phyloP scores from a whole-genome alignment of 2,113 vertebrate genomes.

The Carettochelys insculpta region DNA sequence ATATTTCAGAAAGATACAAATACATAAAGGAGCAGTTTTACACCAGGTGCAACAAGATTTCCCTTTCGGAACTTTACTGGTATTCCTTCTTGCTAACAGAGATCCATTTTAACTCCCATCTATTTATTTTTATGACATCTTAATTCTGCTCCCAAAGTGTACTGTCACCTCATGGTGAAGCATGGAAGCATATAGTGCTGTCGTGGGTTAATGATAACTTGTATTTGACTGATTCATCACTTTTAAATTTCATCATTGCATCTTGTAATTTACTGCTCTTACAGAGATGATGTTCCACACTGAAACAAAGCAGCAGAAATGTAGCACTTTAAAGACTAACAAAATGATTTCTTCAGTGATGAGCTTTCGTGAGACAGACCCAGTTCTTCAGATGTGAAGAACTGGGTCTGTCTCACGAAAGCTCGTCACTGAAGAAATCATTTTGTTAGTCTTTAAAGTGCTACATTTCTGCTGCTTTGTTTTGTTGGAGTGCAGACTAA shows the following conservation, averaged over 20 bases:
- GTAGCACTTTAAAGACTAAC: no score
- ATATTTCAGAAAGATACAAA: slow-evolving; percentile 46
- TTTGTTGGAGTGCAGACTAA: no score
- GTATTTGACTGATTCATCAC: not conserved
- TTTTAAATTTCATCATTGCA: slow-evolving; percentile 9
- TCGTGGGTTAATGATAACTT: not conserved
- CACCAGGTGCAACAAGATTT: slow-evolving; percentile 46
- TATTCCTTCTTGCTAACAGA: not conserved
- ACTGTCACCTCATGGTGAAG: not conserved
- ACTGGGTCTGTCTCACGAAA: no score
- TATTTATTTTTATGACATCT: not conserved
- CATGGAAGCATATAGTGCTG: not conserved
- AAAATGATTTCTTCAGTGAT: no score
- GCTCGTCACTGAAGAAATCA: no score
- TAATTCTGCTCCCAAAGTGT: not conserved
- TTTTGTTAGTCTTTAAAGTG: no score
- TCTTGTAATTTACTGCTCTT: not conserved
- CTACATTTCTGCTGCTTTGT: no score
- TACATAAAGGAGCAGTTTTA: slow-evolving; percentile 15
- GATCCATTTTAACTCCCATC: not conserved
- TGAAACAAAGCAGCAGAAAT: no score
- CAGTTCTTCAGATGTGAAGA: no score
- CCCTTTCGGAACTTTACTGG: slow-evolving; percentile 39
- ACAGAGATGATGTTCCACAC: not conserved
- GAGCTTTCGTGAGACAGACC: no score